Evolutionary conservation across 2,113 vertebrate genomes (phyloP).

Genomic region (Hydrolagus affinis): DNA sequence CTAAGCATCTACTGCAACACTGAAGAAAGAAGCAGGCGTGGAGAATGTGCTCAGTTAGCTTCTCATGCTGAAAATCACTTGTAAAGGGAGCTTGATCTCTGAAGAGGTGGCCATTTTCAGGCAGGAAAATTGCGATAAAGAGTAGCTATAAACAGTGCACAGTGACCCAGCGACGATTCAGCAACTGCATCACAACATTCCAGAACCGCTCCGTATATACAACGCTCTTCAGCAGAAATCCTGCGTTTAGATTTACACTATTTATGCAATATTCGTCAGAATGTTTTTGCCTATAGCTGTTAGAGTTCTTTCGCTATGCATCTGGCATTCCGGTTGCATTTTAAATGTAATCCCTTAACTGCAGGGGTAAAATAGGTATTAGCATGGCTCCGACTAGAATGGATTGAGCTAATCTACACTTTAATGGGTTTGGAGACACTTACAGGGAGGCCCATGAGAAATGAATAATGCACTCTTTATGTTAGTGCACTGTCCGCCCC

Average conservation of each 20-base stretch:
- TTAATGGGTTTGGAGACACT: neutral
- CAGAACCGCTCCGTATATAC: neutral
- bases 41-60: neutral
- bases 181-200: neutral
- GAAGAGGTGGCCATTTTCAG: neutral
- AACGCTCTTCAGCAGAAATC: neutral
- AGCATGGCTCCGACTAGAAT: neutral
- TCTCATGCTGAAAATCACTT: no score
- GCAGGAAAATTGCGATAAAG: neutral
- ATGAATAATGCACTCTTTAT: neutral
- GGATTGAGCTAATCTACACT: slow-evolving; percentile 16
- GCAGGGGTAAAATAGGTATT: slow-evolving; percentile 27
- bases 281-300: no score
- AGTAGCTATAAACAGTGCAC: neutral
- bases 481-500: neutral
- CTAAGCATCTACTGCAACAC: neutral
- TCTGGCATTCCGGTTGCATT: slow-evolving; percentile 18
- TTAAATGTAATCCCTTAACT: slow-evolving; percentile 25
- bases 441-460: neutral
- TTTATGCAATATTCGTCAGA: no score
- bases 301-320: neutral
- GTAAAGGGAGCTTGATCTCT: no score
- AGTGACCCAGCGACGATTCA: neutral
- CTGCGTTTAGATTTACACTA: no score
- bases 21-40: neutral